These are phyloP conservation scores for Chionomys nivalis DNA, from an alignment of 2,113 vertebrate genomes.

Conservation along the genomic window DNA sequence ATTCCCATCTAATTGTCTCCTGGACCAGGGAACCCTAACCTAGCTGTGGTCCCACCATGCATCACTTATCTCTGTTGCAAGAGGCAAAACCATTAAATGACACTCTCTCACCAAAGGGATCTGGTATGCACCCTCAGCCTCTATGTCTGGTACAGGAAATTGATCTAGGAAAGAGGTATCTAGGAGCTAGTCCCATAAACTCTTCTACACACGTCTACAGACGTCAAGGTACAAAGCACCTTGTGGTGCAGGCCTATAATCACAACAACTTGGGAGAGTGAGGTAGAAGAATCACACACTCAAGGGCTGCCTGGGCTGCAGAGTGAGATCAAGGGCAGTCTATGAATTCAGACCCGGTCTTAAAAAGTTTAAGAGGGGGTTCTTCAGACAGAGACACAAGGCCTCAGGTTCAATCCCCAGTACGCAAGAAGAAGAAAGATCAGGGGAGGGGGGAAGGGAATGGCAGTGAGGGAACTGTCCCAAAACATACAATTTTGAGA, in stretches of 20 bases:
- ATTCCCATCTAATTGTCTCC: not conserved
- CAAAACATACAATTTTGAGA: not conserved
- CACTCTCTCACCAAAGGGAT: not conserved
- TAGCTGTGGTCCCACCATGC: not conserved
- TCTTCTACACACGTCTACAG: not conserved
- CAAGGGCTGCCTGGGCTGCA: not conserved
- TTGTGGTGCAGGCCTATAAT: not conserved
- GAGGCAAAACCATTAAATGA: not conserved
- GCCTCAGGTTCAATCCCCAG: not conserved
- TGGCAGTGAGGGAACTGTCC: not conserved
- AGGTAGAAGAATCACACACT: not conserved
- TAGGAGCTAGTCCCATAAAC: not conserved
- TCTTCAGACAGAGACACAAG: not conserved
- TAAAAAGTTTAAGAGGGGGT: not conserved
- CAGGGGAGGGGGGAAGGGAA: not conserved
- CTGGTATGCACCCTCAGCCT: not conserved
- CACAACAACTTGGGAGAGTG: not conserved
- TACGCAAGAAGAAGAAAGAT: not conserved
- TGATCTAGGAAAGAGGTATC: rapidly evolving
- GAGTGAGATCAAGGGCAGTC: not conserved
- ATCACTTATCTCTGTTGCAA: not conserved
- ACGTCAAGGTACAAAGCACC: not conserved
- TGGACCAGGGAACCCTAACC: not conserved
- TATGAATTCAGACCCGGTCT: not conserved
- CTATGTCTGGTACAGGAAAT: not conserved